These are phyloP conservation scores for Aphodius granarius DNA, from an alignment of 2,888 invertebrate genomes.

Conservation along the genomic window DNA sequence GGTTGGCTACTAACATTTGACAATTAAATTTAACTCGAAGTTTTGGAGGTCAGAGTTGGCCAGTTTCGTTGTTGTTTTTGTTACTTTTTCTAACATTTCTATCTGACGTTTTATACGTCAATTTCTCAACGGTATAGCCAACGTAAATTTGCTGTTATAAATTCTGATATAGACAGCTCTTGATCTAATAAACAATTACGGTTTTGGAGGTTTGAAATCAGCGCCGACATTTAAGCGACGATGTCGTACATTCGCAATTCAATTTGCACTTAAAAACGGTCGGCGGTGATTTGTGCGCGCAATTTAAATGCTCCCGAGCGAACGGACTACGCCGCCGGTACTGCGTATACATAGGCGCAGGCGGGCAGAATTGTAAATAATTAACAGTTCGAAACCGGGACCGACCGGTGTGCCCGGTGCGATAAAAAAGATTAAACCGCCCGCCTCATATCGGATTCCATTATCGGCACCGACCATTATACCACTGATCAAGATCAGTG, in stretches of 20 bases:
- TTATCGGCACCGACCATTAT: conserved; percentile 5
- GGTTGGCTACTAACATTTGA: too few species aligned
- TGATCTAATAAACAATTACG: background rate
- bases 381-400: conserved; percentile 6
- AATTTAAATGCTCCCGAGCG: conserved; percentile 7
- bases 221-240: background rate
- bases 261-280: conserved; percentile 2
- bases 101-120: too few species aligned
- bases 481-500: conserved; percentile 9
- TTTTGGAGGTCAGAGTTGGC: too few species aligned
- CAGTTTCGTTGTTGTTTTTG: too few species aligned
- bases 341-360: background rate
- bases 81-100: too few species aligned
- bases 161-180: background rate
- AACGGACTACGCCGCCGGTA: background rate
- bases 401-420: background rate
- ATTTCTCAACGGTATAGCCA: too few species aligned
- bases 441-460: conserved; percentile 11
- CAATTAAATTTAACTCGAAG: too few species aligned
- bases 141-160: background rate
- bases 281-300: background rate
- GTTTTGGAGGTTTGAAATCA: background rate
- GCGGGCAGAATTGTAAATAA: conserved; percentile 1
- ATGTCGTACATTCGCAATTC: background rate
- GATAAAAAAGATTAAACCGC: conserved; percentile 10